Evolutionary conservation across 2,888 invertebrate genomes (phyloP).

Genomic region (Cosmopolites sordidus): DNA sequence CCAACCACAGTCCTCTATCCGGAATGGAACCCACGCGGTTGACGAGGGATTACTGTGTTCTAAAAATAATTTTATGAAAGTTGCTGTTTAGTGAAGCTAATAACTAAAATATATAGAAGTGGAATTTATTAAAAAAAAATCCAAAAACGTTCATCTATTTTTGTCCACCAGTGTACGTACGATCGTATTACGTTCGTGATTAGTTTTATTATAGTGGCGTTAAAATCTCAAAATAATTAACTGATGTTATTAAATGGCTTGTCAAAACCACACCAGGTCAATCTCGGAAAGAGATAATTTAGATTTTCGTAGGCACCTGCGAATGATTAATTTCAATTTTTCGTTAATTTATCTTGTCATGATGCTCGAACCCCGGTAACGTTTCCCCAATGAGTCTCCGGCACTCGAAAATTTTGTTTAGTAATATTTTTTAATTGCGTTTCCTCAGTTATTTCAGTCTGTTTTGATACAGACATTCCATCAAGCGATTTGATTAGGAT

Average conservation of each 20-base stretch:
- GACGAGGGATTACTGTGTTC: too few species aligned
- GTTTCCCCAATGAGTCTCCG: neutral
- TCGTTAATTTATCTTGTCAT: slow-evolving; percentile 23
- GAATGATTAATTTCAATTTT: slow-evolving; percentile 25
- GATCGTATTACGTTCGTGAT: too few species aligned
- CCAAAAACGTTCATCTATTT: too few species aligned
- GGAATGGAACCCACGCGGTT: too few species aligned
- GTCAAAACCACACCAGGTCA: slow-evolving; percentile 23
- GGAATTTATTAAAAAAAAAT: too few species aligned
- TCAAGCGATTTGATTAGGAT: too few species aligned
- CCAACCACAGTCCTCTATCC: too few species aligned
- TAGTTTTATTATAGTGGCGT: neutral
- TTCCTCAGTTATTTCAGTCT: slow-evolving; percentile 7
- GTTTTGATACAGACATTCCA: slow-evolving; percentile 4
- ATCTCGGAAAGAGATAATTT: slow-evolving; percentile 24
- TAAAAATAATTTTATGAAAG: too few species aligned
- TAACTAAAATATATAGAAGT: too few species aligned
- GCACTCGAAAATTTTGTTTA: neutral
- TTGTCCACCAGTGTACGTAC: too few species aligned
- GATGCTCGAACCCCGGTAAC: slow-evolving; percentile 12
- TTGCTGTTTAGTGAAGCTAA: too few species aligned
- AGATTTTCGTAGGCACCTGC: slow-evolving; percentile 26
- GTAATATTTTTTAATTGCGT: slow-evolving; percentile 17
- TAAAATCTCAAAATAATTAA: slow-evolving; percentile 10
- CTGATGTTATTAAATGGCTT: slow-evolving; percentile 21